Base-by-base conservation (phyloP, 2,113 vertebrate genomes). In the Leptocoma aspasia region DNA sequence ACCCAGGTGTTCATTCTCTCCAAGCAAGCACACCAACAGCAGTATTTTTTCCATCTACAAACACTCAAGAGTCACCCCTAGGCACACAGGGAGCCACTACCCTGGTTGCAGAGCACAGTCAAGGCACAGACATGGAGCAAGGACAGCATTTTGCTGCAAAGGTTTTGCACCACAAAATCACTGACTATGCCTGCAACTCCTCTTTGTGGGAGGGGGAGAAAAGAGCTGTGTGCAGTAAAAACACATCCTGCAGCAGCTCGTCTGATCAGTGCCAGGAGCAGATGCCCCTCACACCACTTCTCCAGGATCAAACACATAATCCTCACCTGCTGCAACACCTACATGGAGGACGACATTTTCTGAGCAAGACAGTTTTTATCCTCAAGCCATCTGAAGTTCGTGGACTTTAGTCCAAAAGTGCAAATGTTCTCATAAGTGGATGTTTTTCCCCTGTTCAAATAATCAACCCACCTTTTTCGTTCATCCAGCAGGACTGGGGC, bases 111-210 rank as follows among this genome's bases (percentile, higher is more conserved):
- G 23, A 57, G 23, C 44, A 22, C 13, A 60, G 16, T n/a, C 1
- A 4, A 8, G 11, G 37, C 14, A 45, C 10, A 5, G 11, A 27
- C 23, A 12, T 0, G 2, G 27, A 73, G 12, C 14, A 54, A 63
- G 68, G 30, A 18, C 0, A 0, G 7, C 22, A 13, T 37, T 68
- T 60, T 44, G 21, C n/a, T 39, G 8, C 0, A 0, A 22, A 71
- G 15, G 44, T 42, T 82, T 88, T 77, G 37, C 0, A 0, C 19
- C 28, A 9, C 23, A 49, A 4, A 49, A 4, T 47, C 27, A 4
- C 33, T 0, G 3, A 26, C 24, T 26, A 12, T 6, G 4, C 22
- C 37, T n/a, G 6, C 19, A 65, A 16, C 5, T 3, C 15, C 9
- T 73, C 33, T 54, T 30, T 12, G 45, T 1, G 4, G 6, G 6